Base-by-base conservation (phyloP, 2,113 vertebrate species). In the Hypomesus transpacificus region DNA sequence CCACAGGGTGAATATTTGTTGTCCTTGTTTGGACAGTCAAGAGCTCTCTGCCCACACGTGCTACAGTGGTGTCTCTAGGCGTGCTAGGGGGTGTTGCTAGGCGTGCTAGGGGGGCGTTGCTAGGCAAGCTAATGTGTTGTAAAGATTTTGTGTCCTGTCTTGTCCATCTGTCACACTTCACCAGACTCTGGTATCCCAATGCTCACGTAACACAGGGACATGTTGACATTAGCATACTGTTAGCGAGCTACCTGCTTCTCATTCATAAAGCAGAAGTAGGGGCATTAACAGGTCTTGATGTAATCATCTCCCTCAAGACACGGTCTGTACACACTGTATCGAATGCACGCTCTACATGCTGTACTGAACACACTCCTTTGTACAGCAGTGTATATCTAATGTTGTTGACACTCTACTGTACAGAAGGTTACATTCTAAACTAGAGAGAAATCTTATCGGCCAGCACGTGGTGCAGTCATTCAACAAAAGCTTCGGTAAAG, bases 1-100 rank as follows among this genome's bases (percentile, higher is more conserved):
- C 68, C 70, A 39, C 24, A 70, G 64, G 79, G 83, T 81, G 87
- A 87, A 88, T 85, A 86, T 87, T 86, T 82, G 72, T 73, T 78
- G 50, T 72, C 14, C 64, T 59, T 84, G 82, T 85, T 82, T 87
- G 74, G 3, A 70, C 57, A 68, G 71, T 65, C 66, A 71, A 69
- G 67, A 73, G 50, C 61, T 64, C 54, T 71, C 28, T 62, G 39
- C 66, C n/a, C 34, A 50, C 16, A 50, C 26, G 39, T 34, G 31
- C 31, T 34, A 34, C 4, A 7, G 31, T 34, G 31, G 53, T 46
- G 9, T 46, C 9, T 9, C 39, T 46, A 46, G 9, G 9, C 7
- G 39, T 34, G 31, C 31, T 34, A 34, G 31, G 31, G 31, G 31
- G 53, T 46, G 39, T 46, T 13, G 7, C 39, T 46, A 46, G 39